Conservation (phyloP, 1,140 invertebrate species). For the Tetranychus urticae region DNA sequence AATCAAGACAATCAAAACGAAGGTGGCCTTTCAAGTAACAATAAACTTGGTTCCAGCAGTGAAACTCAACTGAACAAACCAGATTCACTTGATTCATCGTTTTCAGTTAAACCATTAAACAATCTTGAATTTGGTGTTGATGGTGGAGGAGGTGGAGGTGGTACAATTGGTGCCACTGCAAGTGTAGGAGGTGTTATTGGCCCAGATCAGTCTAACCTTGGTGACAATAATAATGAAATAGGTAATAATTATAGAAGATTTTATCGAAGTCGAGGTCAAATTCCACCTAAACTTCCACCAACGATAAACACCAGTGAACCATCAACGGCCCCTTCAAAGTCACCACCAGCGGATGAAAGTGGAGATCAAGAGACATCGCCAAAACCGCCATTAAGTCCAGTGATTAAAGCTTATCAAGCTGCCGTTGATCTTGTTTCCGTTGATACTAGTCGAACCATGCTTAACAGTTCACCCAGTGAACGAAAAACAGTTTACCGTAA, state of each 20-base stretch:
- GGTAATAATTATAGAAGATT: neutral
- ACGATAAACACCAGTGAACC: neutral
- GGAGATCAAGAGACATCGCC: conserved; percentile 1
- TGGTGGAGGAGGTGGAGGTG: too few species aligned
- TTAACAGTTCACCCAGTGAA: neutral
- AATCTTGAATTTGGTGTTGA: neutral
- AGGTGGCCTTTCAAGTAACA: too few species aligned
- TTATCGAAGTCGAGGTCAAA: neutral
- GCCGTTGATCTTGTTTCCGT: neutral
- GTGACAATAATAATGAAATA: neutral
- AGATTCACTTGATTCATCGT: too few species aligned
- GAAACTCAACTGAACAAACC: too few species aligned
- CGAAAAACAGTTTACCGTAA: conserved; percentile 1
- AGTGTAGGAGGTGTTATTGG: neutral
- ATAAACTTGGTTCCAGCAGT: too few species aligned
- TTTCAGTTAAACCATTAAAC: neutral
- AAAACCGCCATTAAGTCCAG: conserved; percentile 1
- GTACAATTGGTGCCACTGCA: neutral
- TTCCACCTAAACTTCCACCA: neutral
- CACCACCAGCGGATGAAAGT: neutral
- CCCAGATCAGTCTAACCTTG: too few species aligned
- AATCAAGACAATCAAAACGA: too few species aligned
- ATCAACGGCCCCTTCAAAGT: neutral
- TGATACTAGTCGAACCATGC: neutral
- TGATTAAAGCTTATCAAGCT: conserved; percentile 1